Evolutionary conservation across 2,797 vertebrate species (phyloP), one percentile per base, ranked within the genome.

Genomic region (Cyprinella venusta): DNA sequence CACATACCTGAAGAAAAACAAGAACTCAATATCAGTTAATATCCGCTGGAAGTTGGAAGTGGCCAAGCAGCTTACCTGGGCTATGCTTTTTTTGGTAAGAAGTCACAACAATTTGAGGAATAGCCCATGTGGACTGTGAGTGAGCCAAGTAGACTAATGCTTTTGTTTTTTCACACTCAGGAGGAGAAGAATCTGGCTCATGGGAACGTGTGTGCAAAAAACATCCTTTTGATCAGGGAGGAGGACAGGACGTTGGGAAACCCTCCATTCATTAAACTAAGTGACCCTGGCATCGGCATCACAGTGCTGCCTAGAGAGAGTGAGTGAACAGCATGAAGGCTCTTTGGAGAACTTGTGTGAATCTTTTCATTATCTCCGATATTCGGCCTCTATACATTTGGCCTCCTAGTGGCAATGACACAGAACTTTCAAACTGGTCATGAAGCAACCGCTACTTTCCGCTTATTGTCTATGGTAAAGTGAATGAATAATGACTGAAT

Each of bases 1-100:
- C 91, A 99, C 94, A 0, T 99, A 99, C 79, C 91, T 99, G 92
- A 99, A 98, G 92, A 98, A 97, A 91, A 97, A 97, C 90, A 98
- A 96, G 92, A 97, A 93, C 89, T 88, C 89, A 0, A 9, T 54
- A 21, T 76, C 72, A 0, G 94, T 98, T 84, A 98, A 96, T 92
- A 97, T 98, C 88, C 92, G 97, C 90, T 99, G 98, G 98, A 99
- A 98, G 91, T 94, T 99, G 88, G 97, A 99, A 92, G 98, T 98
- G 91, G 97, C 97, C 6, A 99, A 98, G 88, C 98, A 99, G 90
- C 90, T 99, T 90, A 97, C 98, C 75, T 96, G 97, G 96, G 98
- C 97, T 81, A 98, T 99, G 97, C 96, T 97, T 92, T 99, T 98
- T 92, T 94, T 99, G 92, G 98, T 99, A 95, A 90, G 94, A 48